Evolutionary conservation across 2,888 invertebrate species (phyloP), one percentile per base, ranked within the genome.

Genomic region (Ommatoiulus sabulosus): DNA sequence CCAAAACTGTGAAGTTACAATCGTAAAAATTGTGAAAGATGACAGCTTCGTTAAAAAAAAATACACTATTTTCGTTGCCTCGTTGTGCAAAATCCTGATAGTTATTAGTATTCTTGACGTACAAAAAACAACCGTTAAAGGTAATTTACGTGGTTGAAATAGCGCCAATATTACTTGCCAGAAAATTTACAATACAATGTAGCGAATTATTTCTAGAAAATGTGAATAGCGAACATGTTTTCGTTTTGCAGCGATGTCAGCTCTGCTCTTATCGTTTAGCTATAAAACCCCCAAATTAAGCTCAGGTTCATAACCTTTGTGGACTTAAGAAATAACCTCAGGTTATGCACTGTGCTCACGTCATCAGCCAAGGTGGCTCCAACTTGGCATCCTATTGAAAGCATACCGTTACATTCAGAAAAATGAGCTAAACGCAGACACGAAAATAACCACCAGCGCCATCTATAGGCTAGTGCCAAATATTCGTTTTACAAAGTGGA

Each of bases 271-370:
- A 63, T 63, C 63, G 63, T 63, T 63, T 63, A 20, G 63, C 20
- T 63, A 63, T 63, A 63, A 63, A 63, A 12, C 63, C 63, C 63
- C 63, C 63, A 63, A 63, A 63, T 63, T 63, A 63, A 63, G 63
- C 63, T 63, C 63, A 63, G 63, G 63, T 20, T 63, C 63, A 63
- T 63, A 63, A n/a, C 63, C 63, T 20, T 6, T 5, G 63, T 63
- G 63, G 3, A 20, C 63, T 63, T 63, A 63, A n/a, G 20, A 63
- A 63, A 52, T 63, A 63, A 20, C 63, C 20, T 63, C 20, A 5
- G 63, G 63, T 63, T 20, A 63, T 63, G 20, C 63, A 63, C 63
- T 20, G 63, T 63, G 20, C 63, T 63, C 20, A 63, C 63, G 63
- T 63, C 63, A 63, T 20, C 20, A 63, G 20, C 63, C 63, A 63